Base-by-base conservation (phyloP, 2,113 vertebrate genomes). In the Zootoca vivipara region DNA sequence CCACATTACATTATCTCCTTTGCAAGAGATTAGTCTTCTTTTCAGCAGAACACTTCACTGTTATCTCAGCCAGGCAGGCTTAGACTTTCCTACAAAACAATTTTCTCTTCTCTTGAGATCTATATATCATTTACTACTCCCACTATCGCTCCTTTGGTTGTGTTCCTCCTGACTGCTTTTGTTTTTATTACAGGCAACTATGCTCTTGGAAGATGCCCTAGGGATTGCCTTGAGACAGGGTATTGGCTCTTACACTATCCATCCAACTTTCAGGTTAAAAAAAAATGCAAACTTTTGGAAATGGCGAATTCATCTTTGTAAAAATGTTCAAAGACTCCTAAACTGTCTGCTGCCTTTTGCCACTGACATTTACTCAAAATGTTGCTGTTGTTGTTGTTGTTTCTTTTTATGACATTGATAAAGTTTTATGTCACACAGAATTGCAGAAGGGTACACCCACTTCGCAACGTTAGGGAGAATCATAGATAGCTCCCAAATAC, bases 11-110 rank as follows among this genome's bases (percentile, higher is more conserved):
- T 72, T 72, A 42, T 83, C 85, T 91, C 83, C 75, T 91, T 30
- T 52, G 52, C 40, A 35, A 30, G 20, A 86, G 22, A 82, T 93
- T 84, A 81, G 87, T 22, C 75, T 90, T 90, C 35, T 86, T 90
- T 94, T 88, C 91, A 89, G 46, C 81, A 89, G 82, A 72, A 58
- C 92, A 93, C 70, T 9, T 28, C 89, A 42, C 26, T 83, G 35
- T 74, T 78, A 70, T 85, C 1, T 91, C 88, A 88, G 20, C n/a
- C 35, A 64, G 82, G 24, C 22, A 69, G 38, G 42, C 40, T n/a
- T 33, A 69, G 64, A 69, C 13, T 78, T 12, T 58, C 7, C 3
- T 74, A 58, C 83, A 84, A 74, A 84, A 72, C 33, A 56, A 82
- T 82, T 82, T 42, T 26, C 33, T 4, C 58, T 40, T 30, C 46